These are phyloP conservation scores for Enteromius radiatus DNA, from an alignment of 2,797 vertebrate genomes.

Conservation along the genomic window DNA sequence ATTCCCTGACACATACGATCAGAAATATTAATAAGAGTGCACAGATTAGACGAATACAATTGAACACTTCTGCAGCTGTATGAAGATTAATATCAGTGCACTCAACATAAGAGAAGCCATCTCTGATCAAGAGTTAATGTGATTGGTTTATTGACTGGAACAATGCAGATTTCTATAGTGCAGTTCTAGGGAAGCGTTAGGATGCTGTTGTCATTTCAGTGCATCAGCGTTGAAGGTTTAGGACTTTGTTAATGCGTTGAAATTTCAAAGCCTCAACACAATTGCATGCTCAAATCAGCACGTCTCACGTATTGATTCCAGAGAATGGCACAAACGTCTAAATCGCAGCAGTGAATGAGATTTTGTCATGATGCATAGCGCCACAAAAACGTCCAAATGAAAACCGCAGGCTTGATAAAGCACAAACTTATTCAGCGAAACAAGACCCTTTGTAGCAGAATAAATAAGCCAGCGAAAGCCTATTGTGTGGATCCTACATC, in stretches of 20 bases:
- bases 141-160: conserved; percentile 19
- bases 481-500: conserved; percentile 38
- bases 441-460: conserved; percentile 8
- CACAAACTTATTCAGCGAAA: conserved; percentile 13
- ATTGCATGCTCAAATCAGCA: conserved; percentile 3
- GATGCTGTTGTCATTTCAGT: not conserved
- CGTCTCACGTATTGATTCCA: not conserved
- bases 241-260: not conserved
- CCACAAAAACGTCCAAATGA: not conserved
- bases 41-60: conserved; percentile 25
- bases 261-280: not conserved
- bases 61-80: conserved; percentile 45
- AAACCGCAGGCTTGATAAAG: conserved; percentile 3
- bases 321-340: not conserved
- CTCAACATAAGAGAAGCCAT: conserved; percentile 13
- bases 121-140: not conserved
- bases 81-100: conserved; percentile 22
- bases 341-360: not conserved
- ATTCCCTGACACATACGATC: not conserved
- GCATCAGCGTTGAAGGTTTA: not conserved
- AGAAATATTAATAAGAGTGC: not conserved
- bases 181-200: not conserved
- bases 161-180: conserved; percentile 15
- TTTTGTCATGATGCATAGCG: not conserved
- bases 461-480: conserved; percentile 19